phyloP scores from a whole-genome alignment of 2,113 vertebrate species.

The Picathartes gymnocephalus region DNA sequence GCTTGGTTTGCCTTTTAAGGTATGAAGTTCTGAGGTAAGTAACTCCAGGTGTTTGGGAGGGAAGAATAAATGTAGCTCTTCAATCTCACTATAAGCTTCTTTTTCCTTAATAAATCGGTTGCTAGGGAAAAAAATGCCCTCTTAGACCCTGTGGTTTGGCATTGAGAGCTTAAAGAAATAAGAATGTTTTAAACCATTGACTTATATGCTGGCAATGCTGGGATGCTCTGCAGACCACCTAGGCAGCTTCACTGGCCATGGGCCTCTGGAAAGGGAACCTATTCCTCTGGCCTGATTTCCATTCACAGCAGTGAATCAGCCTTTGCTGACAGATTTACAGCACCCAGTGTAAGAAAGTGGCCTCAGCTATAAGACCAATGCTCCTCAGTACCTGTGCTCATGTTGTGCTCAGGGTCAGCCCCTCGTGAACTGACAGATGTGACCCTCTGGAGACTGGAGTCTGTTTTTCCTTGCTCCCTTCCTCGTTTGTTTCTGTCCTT shows the following conservation, averaged over 20 bases:
- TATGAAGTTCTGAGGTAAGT: not conserved
- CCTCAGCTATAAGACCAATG: not conserved
- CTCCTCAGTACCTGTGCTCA: not conserved
- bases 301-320: not conserved
- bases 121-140: not conserved
- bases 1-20: slow-evolving; percentile 5
- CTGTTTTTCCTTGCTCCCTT: not conserved
- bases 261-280: not conserved
- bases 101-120: not conserved
- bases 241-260: not conserved
- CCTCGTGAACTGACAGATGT: not conserved
- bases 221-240: not conserved
- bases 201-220: not conserved
- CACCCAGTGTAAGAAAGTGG: not conserved
- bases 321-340: not conserved
- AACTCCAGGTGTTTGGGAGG: slow-evolving; percentile 11
- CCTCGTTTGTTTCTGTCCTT: not conserved
- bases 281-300: not conserved
- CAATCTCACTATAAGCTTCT: not conserved
- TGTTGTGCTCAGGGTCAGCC: not conserved
- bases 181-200: not conserved
- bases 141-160: not conserved
- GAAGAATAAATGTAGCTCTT: not conserved
- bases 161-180: not conserved
- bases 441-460: not conserved